Conservation (phyloP, 1,140 invertebrate species). For the Vanessa tameamea region DNA sequence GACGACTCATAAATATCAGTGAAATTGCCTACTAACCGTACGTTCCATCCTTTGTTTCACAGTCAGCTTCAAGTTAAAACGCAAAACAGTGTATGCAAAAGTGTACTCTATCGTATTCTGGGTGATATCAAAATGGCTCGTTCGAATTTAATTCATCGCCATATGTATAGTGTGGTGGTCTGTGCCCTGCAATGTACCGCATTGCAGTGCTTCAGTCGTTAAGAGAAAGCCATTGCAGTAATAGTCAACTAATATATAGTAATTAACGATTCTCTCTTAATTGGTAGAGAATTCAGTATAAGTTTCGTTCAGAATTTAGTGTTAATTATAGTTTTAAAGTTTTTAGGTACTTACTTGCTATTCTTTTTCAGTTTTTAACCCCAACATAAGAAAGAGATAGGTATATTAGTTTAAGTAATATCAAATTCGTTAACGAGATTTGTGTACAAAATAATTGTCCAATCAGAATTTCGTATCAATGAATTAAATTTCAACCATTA, state of each 20-base stretch:
- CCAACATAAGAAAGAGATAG: too few species aligned
- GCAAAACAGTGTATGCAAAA: conserved; percentile 21
- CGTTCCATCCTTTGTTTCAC: conserved; percentile 39
- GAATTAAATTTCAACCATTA: too few species aligned
- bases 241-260: conserved; percentile 50
- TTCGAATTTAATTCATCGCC: conserved; percentile 35
- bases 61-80: conserved; percentile 24
- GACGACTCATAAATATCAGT: conserved; percentile 38
- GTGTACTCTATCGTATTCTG: conserved; percentile 34
- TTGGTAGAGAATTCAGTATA: conserved; percentile 36
- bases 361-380: too few species aligned
- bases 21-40: conserved; percentile 42
- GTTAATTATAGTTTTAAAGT: too few species aligned
- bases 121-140: conserved; percentile 43
- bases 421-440: too few species aligned
- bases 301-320: conserved; percentile 29
- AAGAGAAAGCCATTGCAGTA: conserved; percentile 49
- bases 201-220: conserved; percentile 49
- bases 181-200: conserved; percentile 47
- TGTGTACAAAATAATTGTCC: too few species aligned
- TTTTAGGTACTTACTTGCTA: too few species aligned
- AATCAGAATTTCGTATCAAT: too few species aligned
- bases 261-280: conserved; percentile 49
- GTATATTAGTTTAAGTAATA: too few species aligned
- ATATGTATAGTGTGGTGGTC: conserved; percentile 36